These are phyloP conservation scores for Microtus ochrogaster DNA, from an alignment of 2,113 vertebrate species.

Conservation along the genomic window DNA sequence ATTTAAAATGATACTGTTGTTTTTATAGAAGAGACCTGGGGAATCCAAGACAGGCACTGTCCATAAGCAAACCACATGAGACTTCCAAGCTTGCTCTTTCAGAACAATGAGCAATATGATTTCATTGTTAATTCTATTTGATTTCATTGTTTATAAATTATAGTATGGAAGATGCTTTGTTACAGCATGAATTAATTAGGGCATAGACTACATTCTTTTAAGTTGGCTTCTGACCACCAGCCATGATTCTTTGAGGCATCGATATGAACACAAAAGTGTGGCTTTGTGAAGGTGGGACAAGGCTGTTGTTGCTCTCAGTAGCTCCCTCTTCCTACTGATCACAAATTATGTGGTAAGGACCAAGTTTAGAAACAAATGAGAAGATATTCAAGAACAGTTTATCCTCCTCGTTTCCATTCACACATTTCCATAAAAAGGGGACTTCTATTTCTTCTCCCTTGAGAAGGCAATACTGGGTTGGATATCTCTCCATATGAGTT, in stretches of 20 bases:
- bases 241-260: background rate
- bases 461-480: background rate
- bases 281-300: background rate
- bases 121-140: background rate
- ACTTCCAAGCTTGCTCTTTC: background rate
- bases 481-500: accelerated
- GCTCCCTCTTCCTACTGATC: background rate
- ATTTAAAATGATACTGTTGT: background rate
- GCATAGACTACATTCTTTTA: background rate
- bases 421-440: background rate
- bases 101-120: background rate
- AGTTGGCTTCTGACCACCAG: background rate
- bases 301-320: background rate
- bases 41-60: background rate
- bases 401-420: background rate
- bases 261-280: accelerated
- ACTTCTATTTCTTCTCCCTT: background rate
- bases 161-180: background rate
- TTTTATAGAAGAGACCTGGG: background rate
- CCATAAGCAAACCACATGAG: background rate
- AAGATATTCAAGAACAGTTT: background rate
- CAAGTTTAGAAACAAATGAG: background rate
- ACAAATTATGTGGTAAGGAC: background rate
- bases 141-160: background rate
- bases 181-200: background rate